phyloP scores from a whole-genome alignment of 2,113 vertebrate genomes.

The Mohoua ochrocephala region DNA sequence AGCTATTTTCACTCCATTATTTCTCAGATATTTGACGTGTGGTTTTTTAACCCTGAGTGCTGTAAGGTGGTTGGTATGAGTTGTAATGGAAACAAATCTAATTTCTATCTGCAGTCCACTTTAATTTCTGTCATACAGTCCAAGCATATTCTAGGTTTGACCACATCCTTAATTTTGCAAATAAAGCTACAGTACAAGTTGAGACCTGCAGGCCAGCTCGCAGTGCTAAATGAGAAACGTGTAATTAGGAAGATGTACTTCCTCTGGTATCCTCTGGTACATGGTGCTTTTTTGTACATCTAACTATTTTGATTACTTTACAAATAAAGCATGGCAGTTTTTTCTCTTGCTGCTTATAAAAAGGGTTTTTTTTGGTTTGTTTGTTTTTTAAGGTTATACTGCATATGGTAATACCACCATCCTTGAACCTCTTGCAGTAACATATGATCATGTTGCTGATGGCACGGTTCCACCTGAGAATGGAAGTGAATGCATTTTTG shows the following conservation, averaged over 20 bases:
- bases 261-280: conserved; percentile 66
- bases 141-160: conserved; percentile 40
- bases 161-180: conserved; percentile 44
- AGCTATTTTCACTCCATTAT: conserved; percentile 10
- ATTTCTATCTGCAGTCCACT: conserved; percentile 29
- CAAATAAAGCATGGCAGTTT: conserved; percentile 54
- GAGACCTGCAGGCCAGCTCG: conserved; percentile 57
- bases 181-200: conserved; percentile 52
- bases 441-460: not conserved
- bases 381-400: conserved; percentile 37
- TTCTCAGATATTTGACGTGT: not conserved
- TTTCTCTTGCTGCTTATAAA: conserved; percentile 30
- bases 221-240: conserved; percentile 52
- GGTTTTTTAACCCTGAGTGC: conserved; percentile 1
- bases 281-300: conserved; percentile 73
- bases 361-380: not conserved
- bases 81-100: conserved; percentile 28
- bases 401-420: conserved; percentile 27
- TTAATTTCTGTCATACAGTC: conserved; percentile 7
- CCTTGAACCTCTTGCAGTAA: conserved; percentile 6
- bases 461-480: not conserved
- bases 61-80: conserved; percentile 39
- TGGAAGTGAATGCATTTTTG: conserved; percentile 71
- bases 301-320: conserved; percentile 66
- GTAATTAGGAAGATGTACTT: conserved; percentile 63